These are phyloP conservation scores for Brachylomia viminalis DNA, from an alignment of 2,888 invertebrate species.

Conservation along the genomic window DNA sequence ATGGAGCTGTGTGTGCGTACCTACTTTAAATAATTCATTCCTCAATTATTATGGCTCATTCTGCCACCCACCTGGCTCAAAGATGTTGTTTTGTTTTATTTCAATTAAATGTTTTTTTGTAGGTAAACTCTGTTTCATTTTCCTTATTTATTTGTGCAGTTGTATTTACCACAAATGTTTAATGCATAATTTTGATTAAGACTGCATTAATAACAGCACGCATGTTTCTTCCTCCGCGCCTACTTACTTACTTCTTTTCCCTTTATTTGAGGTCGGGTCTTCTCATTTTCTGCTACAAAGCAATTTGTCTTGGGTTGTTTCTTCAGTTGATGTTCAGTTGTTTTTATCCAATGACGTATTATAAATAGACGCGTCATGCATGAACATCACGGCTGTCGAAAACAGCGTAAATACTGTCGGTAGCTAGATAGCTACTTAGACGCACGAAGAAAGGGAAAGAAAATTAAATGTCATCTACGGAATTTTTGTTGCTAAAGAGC, in stretches of 20 bases:
- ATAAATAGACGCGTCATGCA: too few species aligned
- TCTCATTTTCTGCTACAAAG: neutral
- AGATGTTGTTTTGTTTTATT: neutral
- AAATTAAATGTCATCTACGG: too few species aligned
- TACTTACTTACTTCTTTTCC: neutral
- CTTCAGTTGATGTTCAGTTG: too few species aligned
- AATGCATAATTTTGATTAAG: neutral
- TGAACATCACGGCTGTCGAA: too few species aligned
- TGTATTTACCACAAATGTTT: neutral
- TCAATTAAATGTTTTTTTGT: neutral
- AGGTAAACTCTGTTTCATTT: neutral
- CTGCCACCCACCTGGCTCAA: neutral
- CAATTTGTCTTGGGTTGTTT: neutral
- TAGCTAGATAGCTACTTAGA: too few species aligned
- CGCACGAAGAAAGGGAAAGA: too few species aligned
- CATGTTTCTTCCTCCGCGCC: neutral
- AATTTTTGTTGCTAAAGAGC: too few species aligned
- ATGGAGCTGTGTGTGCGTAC: too few species aligned
- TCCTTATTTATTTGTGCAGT: neutral
- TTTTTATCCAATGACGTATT: too few species aligned
- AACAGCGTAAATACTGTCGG: too few species aligned
- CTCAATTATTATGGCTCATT: neutral
- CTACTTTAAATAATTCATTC: neutral
- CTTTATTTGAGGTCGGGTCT: neutral
- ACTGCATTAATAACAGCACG: neutral